A percentile compares a stretch with the other conserved stretches of the same genome.
These are phyloP conservation scores for Amphipyra berbera DNA, from an alignment of 2,888 invertebrate species.

Conservation along the genomic window DNA sequence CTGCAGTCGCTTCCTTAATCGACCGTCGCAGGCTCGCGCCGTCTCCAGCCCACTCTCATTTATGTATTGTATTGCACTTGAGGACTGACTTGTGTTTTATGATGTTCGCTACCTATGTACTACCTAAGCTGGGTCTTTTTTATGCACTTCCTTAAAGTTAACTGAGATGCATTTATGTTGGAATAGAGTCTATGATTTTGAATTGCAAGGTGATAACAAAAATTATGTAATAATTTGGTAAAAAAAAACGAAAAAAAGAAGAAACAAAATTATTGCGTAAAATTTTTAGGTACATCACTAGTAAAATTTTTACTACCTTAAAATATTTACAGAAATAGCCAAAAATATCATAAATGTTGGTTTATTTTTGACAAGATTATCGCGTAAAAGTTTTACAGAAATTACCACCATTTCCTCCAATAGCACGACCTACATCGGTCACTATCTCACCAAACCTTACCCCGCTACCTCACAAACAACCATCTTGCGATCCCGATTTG, in stretches of 20 bases:
- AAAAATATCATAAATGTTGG: too few species aligned
- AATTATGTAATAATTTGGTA: too few species aligned
- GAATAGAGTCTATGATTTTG: not conserved
- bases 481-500: conserved; percentile 62
- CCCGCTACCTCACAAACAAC: conserved; percentile 52
- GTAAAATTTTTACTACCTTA: too few species aligned
- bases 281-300: too few species aligned
- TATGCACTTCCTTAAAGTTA: not conserved
- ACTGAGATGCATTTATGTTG: not conserved
- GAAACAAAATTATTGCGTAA: too few species aligned
- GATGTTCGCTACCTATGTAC: conserved; percentile 48
- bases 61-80: conserved; percentile 88
- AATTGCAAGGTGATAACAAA: not conserved
- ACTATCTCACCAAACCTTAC: conserved; percentile 26
- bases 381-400: too few species aligned
- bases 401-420: too few species aligned
- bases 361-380: too few species aligned
- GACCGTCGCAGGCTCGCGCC: conserved; percentile 84
- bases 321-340: too few species aligned
- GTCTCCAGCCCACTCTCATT: conserved; percentile 77
- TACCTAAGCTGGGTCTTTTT: not conserved
- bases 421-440: conserved; percentile 26
- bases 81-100: conserved; percentile 74
- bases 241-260: too few species aligned
- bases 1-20: conserved; percentile 90